phyloP scores from a whole-genome alignment of 2,888 invertebrate species.

The Uloborus plumipes region DNA sequence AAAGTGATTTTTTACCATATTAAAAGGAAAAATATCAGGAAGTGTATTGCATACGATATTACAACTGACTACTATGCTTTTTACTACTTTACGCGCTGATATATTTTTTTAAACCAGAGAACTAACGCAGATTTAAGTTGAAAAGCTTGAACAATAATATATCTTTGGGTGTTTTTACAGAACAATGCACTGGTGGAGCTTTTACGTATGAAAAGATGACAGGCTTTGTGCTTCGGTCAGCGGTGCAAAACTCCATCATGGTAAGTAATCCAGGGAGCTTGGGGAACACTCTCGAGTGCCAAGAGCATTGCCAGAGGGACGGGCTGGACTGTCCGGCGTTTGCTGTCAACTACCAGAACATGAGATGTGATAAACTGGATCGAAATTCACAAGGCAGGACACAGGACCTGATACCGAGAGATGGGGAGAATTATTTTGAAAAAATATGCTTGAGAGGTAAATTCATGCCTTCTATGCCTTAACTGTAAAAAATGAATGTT shows the following conservation, averaged over 20 bases:
- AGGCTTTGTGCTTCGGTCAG: conserved; percentile 72
- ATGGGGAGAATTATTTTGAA: conserved; percentile 73
- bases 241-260: conserved; percentile 71
- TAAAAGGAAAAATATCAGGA: too few species aligned
- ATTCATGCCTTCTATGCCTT: too few species aligned
- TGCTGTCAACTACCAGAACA: conserved; percentile 72
- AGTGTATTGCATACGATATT: too few species aligned
- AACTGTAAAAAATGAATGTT: too few species aligned
- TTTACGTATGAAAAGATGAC: conserved; percentile 73
- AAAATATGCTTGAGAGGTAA: conserved; percentile 72
- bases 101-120: too few species aligned
- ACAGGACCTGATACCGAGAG: conserved; percentile 70
- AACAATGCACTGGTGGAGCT: conserved; percentile 72
- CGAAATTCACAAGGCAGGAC: conserved; percentile 72
- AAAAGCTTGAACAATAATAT: too few species aligned
- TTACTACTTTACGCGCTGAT: too few species aligned
- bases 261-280: conserved; percentile 66
- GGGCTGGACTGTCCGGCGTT: conserved; percentile 72
- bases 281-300: conserved; percentile 69
- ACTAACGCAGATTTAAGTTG: too few species aligned
- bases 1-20: too few species aligned
- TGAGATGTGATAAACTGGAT: conserved; percentile 73
- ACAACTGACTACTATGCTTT: too few species aligned
- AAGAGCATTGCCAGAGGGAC: conserved; percentile 70
- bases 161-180: conserved; percentile 65